Base-by-base conservation (phyloP, 35 echinoderm and acorn worm species). In the Acanthaster planci region DNA sequence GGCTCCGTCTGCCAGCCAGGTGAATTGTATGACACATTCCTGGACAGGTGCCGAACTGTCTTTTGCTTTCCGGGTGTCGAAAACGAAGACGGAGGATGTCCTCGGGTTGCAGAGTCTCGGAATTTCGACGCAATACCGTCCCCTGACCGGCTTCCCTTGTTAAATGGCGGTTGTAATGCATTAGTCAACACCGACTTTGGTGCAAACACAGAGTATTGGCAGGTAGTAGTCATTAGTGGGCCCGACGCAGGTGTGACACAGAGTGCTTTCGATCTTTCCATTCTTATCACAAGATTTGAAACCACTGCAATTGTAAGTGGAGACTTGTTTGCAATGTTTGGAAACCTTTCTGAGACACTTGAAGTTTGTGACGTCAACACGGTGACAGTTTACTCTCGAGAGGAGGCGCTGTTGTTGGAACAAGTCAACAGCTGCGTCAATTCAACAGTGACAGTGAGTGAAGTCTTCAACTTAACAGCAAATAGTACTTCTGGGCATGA, bases 21-120 rank as follows among this genome's bases (percentile, higher is more conserved):
- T 50, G 78, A 92, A 19, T 7, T 92, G 8, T 92, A 92, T 40
- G 90, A 92, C 64, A 76, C 84, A 15, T 92, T 92, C 78, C 39
- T 92, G 16, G 39, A 78, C n/a, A 67, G 77, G 30, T 72, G 64
- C 34, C 64, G 64, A 4, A 26, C 23, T 72, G 64, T 72, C 26
- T 26, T 72, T 26, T 72, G 64, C 26, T 21, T 26, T 1, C 9
- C 64, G 10, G 64, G 64, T 72, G 26, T 31, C 10, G 30, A 2
- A 29, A 26, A 72, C 23, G 64, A 72, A 26, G 18, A 72, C 2
- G 64, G 64, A 12, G 64, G 2, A 2, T 72, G 64, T 26, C 10
- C 12, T 26, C 2, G 3, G 8, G 34, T 27, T 72, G 26, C 1
- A 72, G 64, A 34, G 26, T 16, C 9, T 19, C 29, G 15, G 16